Base-by-base conservation (phyloP, 2,797 vertebrate genomes). In the Darevskia nairensis region DNA sequence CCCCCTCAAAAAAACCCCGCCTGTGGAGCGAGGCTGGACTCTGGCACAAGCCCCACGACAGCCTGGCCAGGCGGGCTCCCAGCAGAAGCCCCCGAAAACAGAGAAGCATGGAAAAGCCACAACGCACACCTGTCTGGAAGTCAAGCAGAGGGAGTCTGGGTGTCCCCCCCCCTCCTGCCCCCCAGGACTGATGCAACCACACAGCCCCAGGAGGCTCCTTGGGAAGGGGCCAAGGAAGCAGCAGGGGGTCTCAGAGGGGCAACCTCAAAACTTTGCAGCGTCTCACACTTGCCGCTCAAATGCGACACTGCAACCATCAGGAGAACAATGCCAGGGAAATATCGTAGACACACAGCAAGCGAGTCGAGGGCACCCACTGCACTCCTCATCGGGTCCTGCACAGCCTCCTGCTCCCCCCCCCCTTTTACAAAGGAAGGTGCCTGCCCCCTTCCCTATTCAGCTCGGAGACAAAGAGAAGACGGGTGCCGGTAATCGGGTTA, bases 71-170 rank as follows among this genome's bases (percentile, higher is more conserved):
- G 77, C 1, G 1, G 46, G 9, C 27, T 3, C 46, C 7, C 13
- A 21, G 77, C 6, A 19, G 44, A 79, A n/a, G 15, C 29, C 29
- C 6, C 17, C 0, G 4, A 32, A 8, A 7, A 50, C 9, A 77
- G 23, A 29, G 75, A 44, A 17, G 2, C 5, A 25, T 2, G 0
- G 76, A n/a, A 29, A 50, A 1, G 1, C 46, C 7, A 6, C 2
- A 11, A 6, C 0, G 1, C 13, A 4, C 27, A 17, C 27, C 4
- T 6, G 27, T 23, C 6, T 61, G 59, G 59, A 21, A 61, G 59
- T 19, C 15, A 35, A 72, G 71, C n/a, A 3, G 17, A 72, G 32
- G 19, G 13, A 35, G 1, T 1, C 71, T 8, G 32, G 32, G 7
- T 0, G 6, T n/a, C n/a, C n/a, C n/a, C 17, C 32, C n/a, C 29